Percentiles rank a stretch among this genome's conserved stretches.
phyloP scores from a whole-genome alignment of 2,888 invertebrate genomes.

The Dysmachus trigonus region DNA sequence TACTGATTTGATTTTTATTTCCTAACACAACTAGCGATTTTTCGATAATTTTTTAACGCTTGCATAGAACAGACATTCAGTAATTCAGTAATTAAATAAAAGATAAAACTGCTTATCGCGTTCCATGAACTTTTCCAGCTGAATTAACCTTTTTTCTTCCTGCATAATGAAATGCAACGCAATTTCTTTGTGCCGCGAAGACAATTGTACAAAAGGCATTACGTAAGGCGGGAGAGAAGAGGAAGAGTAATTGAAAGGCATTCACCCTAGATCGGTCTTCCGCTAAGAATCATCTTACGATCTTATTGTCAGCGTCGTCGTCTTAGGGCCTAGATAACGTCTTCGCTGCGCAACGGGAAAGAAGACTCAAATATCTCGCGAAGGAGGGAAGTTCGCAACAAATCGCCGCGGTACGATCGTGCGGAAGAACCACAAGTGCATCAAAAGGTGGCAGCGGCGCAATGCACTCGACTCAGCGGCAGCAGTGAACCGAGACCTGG shows the following conservation, averaged over 20 bases:
- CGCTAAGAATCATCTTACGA: neutral
- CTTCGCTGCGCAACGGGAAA: neutral
- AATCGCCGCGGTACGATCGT: neutral
- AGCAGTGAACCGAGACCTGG: neutral
- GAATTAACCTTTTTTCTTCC: neutral
- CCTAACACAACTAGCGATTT: too few relatives aligned
- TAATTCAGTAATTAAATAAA: neutral
- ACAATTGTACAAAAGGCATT: neutral
- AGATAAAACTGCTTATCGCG: neutral
- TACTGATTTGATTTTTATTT: too few relatives aligned
- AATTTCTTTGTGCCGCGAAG: neutral
- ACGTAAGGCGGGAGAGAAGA: neutral
- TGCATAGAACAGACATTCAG: neutral
- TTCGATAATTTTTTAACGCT: neutral
- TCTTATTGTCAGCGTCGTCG: neutral
- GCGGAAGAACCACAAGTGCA: constrained; percentile 8
- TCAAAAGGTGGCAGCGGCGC: neutral
- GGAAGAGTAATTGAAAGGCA: constrained; percentile 6
- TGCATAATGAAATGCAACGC: constrained; percentile 7
- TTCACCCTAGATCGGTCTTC: constrained; percentile 22
- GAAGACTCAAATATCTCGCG: neutral
- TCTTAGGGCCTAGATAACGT: neutral
- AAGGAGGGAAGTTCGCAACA: neutral
- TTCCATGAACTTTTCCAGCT: neutral
- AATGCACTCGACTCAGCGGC: neutral